Evolutionary conservation across 2,888 invertebrate species (phyloP), one percentile per base, ranked within the genome.

Genomic region (Orthosia cruda): DNA sequence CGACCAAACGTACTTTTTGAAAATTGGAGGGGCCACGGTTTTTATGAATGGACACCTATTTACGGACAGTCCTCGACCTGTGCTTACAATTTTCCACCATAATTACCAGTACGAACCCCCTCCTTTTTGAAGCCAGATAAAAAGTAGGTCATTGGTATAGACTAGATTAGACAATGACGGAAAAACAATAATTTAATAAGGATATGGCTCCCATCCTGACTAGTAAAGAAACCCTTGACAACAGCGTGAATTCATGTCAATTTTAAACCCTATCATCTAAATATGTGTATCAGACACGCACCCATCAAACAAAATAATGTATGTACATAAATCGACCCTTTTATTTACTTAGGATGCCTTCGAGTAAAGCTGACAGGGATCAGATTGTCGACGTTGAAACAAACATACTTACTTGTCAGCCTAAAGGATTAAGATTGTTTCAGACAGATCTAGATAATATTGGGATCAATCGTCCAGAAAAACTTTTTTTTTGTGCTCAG

Each of bases 261-360:
- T 12, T 18, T 58, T 16, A 52, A 52, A n/a, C 52, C 32, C 32
- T 32, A 7, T 32, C 32, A 32, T 32, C 32, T 32, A 32, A 4
- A n/a, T 52, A 9, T 58, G 11, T 0, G 11, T 4, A 32, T 9
- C 26, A 57, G 11, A 40, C 23, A 15, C 26, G n/a, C 4, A 18
- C 32, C 12, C 32, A 15, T 4, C 9, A 16, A 15, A 9, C 20
- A 11, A 70, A 50, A 52, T 59, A 59, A 59, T 49, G 7, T 58
- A 20, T 16, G 3, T 23, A 59, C 45, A 65, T 65, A 71, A 64
- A 76, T 80, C 71, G 49, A 58, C 52, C 49, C 47, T 79, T 83
- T 15, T 79, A 83, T 79, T 64, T 79, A 52, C 68, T 65, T 68
- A 72, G 83, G 71, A 78, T 67, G n/a, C 23, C 47, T 16, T 50